Conservation (phyloP, 1,140 invertebrate species). For the Protaetia brevitarsis region DNA sequence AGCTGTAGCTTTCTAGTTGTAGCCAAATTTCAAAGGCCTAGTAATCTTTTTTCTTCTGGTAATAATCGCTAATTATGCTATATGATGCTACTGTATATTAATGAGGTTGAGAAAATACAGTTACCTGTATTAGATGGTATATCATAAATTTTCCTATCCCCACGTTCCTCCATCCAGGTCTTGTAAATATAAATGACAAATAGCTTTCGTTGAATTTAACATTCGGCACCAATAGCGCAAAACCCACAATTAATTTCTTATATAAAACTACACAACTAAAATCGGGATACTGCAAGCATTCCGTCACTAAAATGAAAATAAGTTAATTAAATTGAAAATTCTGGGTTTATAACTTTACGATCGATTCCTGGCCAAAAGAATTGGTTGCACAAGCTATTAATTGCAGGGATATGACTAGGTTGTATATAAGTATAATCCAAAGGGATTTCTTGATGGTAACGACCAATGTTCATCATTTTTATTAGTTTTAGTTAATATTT, state of each 20-base stretch:
- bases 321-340: constrained; percentile 21
- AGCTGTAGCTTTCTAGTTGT: no score
- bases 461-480: constrained; percentile 54
- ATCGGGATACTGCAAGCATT: constrained; percentile 87
- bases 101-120: constrained; percentile 17
- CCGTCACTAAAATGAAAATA: constrained; percentile 74
- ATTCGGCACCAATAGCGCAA: constrained; percentile 86
- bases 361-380: constrained; percentile 92
- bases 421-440: constrained; percentile 85
- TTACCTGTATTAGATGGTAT: constrained; percentile 83
- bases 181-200: constrained; percentile 82
- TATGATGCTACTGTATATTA: no score
- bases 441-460: constrained; percentile 48
- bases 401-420: constrained; percentile 81
- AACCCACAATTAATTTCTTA: constrained; percentile 78
- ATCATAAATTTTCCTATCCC: constrained; percentile 87
- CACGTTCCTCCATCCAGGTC: constrained; percentile 79
- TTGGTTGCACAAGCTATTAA: constrained; percentile 76
- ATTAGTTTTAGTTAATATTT: constrained; percentile 63
- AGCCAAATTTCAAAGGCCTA: no score
- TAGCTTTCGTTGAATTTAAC: constrained; percentile 80
- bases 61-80: no score
- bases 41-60: no score
- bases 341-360: constrained; percentile 53
- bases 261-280: constrained; percentile 87